phyloP scores from a whole-genome alignment of 23 tunicate genomes.

The Phallusia fumigata region DNA sequence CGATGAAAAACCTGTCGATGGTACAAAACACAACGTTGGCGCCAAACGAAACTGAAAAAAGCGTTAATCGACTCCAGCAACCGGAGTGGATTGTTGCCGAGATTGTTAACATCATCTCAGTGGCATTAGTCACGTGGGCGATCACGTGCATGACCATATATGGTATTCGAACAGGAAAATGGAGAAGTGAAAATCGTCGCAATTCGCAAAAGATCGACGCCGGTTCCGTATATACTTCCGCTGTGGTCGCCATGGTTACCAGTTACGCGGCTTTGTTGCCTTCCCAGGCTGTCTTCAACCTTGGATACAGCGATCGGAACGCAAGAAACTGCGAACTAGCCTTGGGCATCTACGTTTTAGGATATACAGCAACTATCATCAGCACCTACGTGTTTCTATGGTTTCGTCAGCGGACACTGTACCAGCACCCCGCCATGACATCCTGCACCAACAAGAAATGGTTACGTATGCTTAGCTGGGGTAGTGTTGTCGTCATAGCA shows the following conservation, averaged over 20 bases:
- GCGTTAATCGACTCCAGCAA: background rate
- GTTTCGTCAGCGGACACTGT: background rate
- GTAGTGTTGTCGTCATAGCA: background rate
- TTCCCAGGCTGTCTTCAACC: no score
- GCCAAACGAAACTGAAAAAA: background rate
- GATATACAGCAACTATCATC: background rate
- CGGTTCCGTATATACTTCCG: background rate
- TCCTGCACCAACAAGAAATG: background rate
- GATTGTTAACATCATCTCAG: background rate
- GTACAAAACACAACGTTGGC: background rate
- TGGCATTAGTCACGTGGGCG: background rate
- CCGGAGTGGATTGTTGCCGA: no score
- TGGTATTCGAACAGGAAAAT: no score
- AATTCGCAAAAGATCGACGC: background rate
- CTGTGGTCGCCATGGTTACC: no score
- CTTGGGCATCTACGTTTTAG: background rate
- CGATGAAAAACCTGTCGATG: no score
- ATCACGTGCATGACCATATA: no score
- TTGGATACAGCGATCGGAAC: no score
- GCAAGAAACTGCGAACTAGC: no score
- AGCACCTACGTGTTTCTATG: background rate
- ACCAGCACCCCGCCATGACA: slow-evolving; percentile 5
- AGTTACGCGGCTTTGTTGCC: no score
- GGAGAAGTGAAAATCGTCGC: background rate
- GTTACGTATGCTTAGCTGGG: background rate